Evolutionary conservation across 1,140 invertebrate species (phyloP).

Genomic region (Drepana arcuata): DNA sequence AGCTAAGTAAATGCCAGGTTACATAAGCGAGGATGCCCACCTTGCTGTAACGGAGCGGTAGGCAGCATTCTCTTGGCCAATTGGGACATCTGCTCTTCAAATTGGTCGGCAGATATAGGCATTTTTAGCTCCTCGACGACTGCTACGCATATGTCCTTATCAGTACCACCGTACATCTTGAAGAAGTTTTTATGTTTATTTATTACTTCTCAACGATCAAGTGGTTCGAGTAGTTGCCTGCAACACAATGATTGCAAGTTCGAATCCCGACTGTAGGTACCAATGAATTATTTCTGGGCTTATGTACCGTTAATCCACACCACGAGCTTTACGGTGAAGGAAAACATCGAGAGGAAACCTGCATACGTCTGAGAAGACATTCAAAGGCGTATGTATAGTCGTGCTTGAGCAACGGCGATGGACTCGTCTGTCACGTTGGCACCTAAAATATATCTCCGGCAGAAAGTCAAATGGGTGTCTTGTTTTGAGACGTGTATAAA

Average conservation of each 20-base stretch:
- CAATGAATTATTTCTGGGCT: neutral
- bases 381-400: neutral
- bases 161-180: conserved; percentile 74
- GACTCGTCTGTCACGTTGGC: no score
- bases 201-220: neutral
- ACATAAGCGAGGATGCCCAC: no score
- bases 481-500: no score
- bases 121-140: conserved; percentile 79
- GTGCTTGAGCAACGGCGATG: no score
- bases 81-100: conserved; percentile 67
- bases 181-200: neutral
- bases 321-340: neutral
- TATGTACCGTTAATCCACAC: neutral
- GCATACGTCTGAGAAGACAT: neutral
- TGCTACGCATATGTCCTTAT: conserved; percentile 76
- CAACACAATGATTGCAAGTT: no score
- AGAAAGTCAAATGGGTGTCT: no score
- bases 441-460: no score
- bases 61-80: conserved; percentile 54
- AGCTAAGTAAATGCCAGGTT: no score
- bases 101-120: conserved; percentile 78
- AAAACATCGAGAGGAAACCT: neutral
- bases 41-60: conserved; percentile 68
- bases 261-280: neutral
- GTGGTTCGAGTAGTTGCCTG: no score